Conservation (phyloP, 2,113 vertebrate species). For the Herpailurus yagouaroundi region DNA sequence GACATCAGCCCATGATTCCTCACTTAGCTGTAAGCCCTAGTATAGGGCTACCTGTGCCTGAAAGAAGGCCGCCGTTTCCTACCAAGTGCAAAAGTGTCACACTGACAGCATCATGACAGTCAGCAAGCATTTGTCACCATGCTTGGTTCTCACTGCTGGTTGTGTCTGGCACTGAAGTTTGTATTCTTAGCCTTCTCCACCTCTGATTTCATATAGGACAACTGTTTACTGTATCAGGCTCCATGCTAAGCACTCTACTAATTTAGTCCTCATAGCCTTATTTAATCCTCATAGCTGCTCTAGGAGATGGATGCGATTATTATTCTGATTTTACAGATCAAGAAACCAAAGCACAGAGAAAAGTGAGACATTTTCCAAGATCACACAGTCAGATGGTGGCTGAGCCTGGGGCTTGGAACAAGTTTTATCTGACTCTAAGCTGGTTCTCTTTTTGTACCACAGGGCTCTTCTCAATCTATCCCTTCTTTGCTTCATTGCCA, state of each 20-base stretch:
- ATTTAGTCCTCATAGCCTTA: too few relatives aligned
- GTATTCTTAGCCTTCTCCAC: neutral
- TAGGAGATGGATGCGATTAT: neutral
- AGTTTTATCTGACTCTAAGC: neutral
- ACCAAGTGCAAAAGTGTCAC: neutral
- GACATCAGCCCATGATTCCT: rapidly evolving
- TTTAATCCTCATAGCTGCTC: neutral
- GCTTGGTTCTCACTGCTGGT: neutral
- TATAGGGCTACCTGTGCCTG: neutral
- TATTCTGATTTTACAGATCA: neutral
- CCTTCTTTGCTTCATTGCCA: neutral
- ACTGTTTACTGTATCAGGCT: neutral
- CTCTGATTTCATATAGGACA: neutral
- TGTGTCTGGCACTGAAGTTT: neutral
- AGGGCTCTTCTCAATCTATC: neutral
- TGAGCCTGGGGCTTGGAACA: neutral
- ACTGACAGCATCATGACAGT: neutral
- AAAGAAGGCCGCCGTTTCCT: neutral
- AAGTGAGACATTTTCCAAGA: neutral
- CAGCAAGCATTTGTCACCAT: rapidly evolving
- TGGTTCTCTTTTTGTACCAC: neutral
- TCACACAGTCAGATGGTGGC: rapidly evolving
- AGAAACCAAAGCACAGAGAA: neutral
- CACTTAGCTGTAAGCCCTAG: too few relatives aligned
- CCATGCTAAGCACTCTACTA: neutral